Percentiles rank a stretch among this genome's conserved stretches.
These are phyloP conservation scores for Microplitis demolitor DNA, from an alignment of 1,140 invertebrate genomes.

Conservation along the genomic window DNA sequence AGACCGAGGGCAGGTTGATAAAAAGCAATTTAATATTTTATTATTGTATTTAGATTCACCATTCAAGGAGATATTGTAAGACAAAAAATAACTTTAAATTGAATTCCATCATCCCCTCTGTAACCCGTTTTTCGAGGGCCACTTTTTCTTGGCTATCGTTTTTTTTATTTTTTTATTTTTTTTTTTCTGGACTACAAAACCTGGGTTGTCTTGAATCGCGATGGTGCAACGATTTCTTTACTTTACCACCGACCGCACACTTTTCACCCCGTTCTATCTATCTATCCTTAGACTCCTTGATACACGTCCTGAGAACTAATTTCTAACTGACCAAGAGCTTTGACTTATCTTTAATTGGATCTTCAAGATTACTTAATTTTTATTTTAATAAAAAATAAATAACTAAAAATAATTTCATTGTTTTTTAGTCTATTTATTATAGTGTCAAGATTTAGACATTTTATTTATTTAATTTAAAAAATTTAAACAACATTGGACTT, in stretches of 20 bases:
- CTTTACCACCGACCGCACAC: slow-evolving; percentile 17
- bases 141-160: not conserved
- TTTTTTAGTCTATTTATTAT: not conserved
- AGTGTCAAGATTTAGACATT: no score
- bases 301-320: slow-evolving; percentile 41
- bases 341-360: slow-evolving; percentile 55
- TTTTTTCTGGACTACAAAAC: no score
- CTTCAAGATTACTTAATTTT: slow-evolving; percentile 12
- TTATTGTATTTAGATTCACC: slow-evolving; percentile 53
- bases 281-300: slow-evolving; percentile 14
- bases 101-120: slow-evolving; percentile 40
- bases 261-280: slow-evolving; percentile 24
- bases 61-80: slow-evolving; percentile 48
- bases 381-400: no score
- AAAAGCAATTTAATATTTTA: slow-evolving; percentile 55
- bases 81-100: slow-evolving; percentile 58
- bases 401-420: not conserved
- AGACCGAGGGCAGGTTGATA: not conserved
- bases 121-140: not conserved
- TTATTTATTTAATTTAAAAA: no score
- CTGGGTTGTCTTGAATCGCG: slow-evolving; percentile 13
- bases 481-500: no score
- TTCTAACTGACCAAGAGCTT: slow-evolving; percentile 46
- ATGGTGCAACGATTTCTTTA: not conserved
- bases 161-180: not conserved